Evolutionary conservation across 2,113 vertebrate species (phyloP), one percentile per base, ranked within the genome.

Genomic region (Erinaceus europaeus): DNA sequence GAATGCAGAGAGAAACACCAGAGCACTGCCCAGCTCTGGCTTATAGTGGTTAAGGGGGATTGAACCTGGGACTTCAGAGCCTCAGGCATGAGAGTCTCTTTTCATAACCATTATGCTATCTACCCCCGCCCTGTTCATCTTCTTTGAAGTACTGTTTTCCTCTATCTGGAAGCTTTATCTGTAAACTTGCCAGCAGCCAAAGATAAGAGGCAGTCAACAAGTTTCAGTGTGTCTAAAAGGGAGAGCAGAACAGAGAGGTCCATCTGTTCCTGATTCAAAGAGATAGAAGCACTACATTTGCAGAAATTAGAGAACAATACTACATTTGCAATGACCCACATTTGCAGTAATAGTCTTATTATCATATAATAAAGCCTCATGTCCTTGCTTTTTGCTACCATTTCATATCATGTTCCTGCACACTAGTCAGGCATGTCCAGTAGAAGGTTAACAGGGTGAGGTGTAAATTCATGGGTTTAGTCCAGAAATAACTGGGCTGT

Each of bases 401-500:
- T 65, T 76, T 80, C 76, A 23, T 64, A 65, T 85, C 80, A 17
- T 42, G 55, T 89, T 92, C 40, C 75, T 38, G 3, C 0, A 4
- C 32, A 42, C 62, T 68, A 3, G 68, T 62, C 38, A 44, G 32
- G 14, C 71, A 68, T 29, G 34, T 52, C 71, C 36, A 59, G 9
- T 50, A 40, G 79, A 80, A 65, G 62, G 57, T 88, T 76, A 90
- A 4, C 46, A 72, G 62, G 59, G n/a, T n/a, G 73, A 88, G 34
- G 40, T 73, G 36, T 64, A 69, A 27, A n/a, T 81, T 83, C 68
- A 40, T 73, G 84, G n/a, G 40, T 73, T 77, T 86, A 72, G 38
- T 86, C 44, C 84, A 90, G 76, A 91, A 80, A 94, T 79, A 90
- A 77, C 68, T 90, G 75, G 48, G 38, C 85, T 46, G 42, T 78